These are phyloP conservation scores for Bagarius yarrelli DNA, from an alignment of 2,113 vertebrate genomes.

Conservation along the genomic window DNA sequence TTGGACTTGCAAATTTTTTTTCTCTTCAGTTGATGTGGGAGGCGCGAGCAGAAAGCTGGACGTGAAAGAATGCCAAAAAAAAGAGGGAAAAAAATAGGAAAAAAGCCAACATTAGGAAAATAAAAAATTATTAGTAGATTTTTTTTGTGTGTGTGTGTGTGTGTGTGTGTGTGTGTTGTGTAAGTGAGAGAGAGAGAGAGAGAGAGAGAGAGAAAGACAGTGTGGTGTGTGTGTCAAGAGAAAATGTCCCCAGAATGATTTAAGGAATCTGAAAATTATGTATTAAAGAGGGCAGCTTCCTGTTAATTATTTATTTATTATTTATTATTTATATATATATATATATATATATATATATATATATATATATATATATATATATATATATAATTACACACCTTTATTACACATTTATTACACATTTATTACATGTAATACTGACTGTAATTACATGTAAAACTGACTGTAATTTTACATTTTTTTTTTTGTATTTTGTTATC, in stretches of 20 bases:
- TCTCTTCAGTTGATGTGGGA: background rate
- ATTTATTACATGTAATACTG: no score
- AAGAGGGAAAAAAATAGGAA: background rate
- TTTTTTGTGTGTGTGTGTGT: background rate
- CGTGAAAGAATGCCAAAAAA: background rate
- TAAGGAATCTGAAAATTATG: background rate
- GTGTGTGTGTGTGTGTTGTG: background rate
- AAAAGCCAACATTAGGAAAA: background rate
- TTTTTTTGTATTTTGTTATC: no score
- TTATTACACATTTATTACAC: no score
- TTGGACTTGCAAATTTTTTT: constrained; percentile 17
- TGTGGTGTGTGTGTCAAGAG: background rate
- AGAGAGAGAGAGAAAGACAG: no score
- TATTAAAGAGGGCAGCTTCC: background rate
- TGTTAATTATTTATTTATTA: background rate
- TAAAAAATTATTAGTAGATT: background rate
- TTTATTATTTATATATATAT: background rate
- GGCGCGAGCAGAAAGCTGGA: background rate
- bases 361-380: no score
- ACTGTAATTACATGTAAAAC: no score
- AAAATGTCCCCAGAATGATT: background rate
- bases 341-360: no score
- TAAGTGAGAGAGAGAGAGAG: no score
- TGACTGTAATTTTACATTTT: no score
- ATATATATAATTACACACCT: no score